A percentile compares a stretch with the other conserved stretches of the same genome.
These are phyloP conservation scores for Percopsis omiscomaycus DNA, from an alignment of 2,797 vertebrate species.

Conservation along the genomic window DNA sequence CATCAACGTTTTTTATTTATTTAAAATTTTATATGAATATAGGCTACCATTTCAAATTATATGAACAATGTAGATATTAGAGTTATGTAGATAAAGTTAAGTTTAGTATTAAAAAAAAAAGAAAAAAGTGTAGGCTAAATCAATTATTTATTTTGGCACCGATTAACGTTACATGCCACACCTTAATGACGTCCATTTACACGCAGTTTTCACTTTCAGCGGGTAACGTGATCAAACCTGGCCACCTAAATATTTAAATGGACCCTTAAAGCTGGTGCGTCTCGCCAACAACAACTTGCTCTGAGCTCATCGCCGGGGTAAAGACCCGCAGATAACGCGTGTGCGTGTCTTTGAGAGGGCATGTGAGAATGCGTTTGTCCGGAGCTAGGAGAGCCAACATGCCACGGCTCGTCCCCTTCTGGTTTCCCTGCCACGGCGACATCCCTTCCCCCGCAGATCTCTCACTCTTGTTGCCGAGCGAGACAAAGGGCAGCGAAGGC, in stretches of 20 bases:
- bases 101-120: no score
- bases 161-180: no score
- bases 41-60: not conserved
- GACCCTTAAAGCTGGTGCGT: no score
- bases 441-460: conserved; percentile 6
- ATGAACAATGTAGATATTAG: not conserved
- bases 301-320: no score
- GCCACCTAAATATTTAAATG: no score
- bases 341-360: not conserved
- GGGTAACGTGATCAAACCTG: no score
- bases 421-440: conserved; percentile 2
- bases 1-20: not conserved
- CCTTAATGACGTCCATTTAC: no score
- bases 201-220: no score
- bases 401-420: conserved; percentile 1
- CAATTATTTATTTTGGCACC: no score
- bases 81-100: no score
- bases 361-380: not conserved
- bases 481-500: conserved; percentile 24
- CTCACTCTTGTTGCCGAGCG: conserved; percentile 25
- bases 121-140: no score
- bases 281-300: no score
- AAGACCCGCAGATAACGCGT: not conserved
- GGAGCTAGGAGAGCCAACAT: not conserved
- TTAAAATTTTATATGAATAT: not conserved